Conservation (phyloP, 2,888 invertebrate genomes). For the Chaetoderma sp. region DNA sequence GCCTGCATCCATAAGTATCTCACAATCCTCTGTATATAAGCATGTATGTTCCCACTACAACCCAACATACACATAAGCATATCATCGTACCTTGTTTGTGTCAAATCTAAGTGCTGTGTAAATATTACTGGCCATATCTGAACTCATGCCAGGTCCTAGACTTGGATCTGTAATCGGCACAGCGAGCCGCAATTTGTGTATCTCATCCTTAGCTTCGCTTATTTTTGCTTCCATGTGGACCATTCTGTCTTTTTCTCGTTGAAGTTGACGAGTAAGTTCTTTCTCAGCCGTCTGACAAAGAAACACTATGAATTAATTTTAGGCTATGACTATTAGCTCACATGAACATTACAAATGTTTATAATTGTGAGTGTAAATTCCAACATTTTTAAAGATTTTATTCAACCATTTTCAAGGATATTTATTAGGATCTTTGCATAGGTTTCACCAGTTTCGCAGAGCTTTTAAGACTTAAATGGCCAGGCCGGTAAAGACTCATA, state of each 20-base stretch:
- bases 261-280: constrained; percentile 48
- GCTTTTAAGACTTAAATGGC: too few species aligned
- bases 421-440: too few species aligned
- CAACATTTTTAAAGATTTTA: too few species aligned
- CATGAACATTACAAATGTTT: too few species aligned
- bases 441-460: too few species aligned
- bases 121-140: constrained; percentile 50
- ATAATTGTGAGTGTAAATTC: too few species aligned
- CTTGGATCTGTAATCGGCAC: constrained; percentile 54
- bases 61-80: neutral
- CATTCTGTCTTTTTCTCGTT: constrained; percentile 59
- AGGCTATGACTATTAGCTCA: too few species aligned
- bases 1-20: too few species aligned
- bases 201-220: constrained; percentile 53
- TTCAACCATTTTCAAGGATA: too few species aligned
- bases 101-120: constrained; percentile 46
- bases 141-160: constrained; percentile 37
- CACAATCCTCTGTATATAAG: too few species aligned
- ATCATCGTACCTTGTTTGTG: constrained; percentile 43
- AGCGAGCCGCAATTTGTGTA: constrained; percentile 51
- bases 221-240: constrained; percentile 50
- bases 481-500: too few species aligned
- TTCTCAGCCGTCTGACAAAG: constrained; percentile 54
- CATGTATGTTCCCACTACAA: too few species aligned
- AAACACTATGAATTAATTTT: neutral